These are phyloP conservation scores for Rhysida immarginata DNA, from an alignment of 1,140 invertebrate genomes.

Conservation along the genomic window DNA sequence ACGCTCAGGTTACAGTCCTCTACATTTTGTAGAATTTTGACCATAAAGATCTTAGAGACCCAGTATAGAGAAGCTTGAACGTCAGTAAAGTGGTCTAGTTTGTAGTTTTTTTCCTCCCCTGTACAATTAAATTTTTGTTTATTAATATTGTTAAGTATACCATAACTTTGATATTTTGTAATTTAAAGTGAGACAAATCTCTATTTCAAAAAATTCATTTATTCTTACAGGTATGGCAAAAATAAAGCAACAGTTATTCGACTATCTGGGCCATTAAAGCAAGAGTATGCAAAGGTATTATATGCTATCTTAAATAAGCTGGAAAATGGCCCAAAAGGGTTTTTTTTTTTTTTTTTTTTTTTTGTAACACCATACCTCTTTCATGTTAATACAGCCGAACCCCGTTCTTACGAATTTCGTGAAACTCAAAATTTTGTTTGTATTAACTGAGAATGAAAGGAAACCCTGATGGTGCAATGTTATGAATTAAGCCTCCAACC, in stretches of 20 bases:
- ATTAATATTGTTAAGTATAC: not conserved
- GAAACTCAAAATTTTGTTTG: not conserved
- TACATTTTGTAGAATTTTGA: too few species aligned
- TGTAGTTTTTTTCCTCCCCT: not conserved
- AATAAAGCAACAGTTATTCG: slow-evolving; percentile 25
- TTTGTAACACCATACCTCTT: not conserved
- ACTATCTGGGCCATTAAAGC: slow-evolving; percentile 34
- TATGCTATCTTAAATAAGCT: too few species aligned
- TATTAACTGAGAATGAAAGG: not conserved
- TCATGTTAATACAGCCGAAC: not conserved
- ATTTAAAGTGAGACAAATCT: not conserved
- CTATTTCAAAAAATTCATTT: not conserved
- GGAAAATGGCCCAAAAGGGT: not conserved
- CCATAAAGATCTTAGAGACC: too few species aligned
- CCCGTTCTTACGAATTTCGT: not conserved
- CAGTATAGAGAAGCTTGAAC: too few species aligned
- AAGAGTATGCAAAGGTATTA: slow-evolving; percentile 34
- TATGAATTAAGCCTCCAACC: too few species aligned
- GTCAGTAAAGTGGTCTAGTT: not conserved
- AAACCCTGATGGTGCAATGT: too few species aligned
- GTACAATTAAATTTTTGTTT: not conserved
- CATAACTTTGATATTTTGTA: not conserved
- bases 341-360: not conserved
- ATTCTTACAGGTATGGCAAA: slow-evolving; percentile 18
- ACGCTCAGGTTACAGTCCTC: too few species aligned